phyloP scores from a whole-genome alignment of 2,113 vertebrate species.

The Neoarius graeffei region DNA sequence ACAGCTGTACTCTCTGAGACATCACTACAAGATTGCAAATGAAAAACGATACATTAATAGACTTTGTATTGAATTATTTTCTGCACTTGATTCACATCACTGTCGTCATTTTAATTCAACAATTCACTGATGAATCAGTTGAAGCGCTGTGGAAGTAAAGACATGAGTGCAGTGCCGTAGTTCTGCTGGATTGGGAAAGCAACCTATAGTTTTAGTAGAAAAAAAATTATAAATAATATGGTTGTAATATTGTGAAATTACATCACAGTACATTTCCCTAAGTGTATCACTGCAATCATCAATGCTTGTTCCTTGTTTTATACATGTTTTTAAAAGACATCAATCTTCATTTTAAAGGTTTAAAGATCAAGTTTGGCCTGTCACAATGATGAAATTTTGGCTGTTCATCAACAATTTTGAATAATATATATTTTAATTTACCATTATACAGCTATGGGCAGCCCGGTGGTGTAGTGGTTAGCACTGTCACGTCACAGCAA shows the following conservation, averaged over 20 bases:
- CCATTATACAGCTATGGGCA: neutral
- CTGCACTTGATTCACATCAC: neutral
- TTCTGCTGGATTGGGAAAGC: neutral
- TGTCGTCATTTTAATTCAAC: neutral
- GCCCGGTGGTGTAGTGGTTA: too few species aligned
- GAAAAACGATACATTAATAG: neutral
- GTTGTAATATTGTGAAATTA: neutral
- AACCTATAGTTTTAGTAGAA: neutral
- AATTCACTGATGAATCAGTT: neutral
- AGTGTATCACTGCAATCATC: neutral
- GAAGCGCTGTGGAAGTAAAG: neutral
- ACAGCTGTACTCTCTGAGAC: neutral
- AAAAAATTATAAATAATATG: neutral
- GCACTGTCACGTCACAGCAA: too few species aligned
- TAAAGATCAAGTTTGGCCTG: neutral
- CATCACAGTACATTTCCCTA: neutral
- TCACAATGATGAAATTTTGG: neutral
- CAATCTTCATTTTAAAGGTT: neutral
- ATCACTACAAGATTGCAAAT: neutral
- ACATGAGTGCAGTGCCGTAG: neutral
- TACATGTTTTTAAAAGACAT: too few species aligned
- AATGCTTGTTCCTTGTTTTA: neutral
- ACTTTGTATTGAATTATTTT: neutral
- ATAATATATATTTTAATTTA: neutral
- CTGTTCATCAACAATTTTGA: neutral